Percentiles rank a stretch among this genome's conserved stretches.
phyloP scores from a whole-genome alignment of 1,140 invertebrate species.

The Apocrypta bakeri region DNA sequence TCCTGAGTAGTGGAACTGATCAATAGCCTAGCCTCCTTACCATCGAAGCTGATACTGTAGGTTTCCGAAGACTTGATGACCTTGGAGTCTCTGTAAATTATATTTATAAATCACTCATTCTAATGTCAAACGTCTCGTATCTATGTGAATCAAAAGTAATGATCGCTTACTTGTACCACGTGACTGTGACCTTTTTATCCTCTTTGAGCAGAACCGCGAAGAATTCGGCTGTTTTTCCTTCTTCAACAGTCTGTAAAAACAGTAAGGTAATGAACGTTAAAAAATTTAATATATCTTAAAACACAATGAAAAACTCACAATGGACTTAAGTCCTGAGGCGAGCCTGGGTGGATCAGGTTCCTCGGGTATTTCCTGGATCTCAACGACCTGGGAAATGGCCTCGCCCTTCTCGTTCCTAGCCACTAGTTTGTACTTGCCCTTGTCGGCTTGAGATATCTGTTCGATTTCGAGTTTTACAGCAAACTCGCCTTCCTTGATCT shows the following conservation, averaged over 20 bases:
- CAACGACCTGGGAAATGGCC: slow-evolving; percentile 90
- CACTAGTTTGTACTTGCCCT: slow-evolving; percentile 91
- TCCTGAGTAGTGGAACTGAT: slow-evolving; percentile 83
- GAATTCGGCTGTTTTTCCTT: slow-evolving; percentile 87
- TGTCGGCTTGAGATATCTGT: slow-evolving; percentile 85
- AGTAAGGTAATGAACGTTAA: not conserved
- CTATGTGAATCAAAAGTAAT: too few relatives aligned
- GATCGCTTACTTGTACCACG: slow-evolving; percentile 85
- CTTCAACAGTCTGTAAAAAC: slow-evolving; percentile 77
- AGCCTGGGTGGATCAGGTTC: slow-evolving; percentile 81
- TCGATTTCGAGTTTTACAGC: slow-evolving; percentile 90
- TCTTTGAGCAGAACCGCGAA: slow-evolving; percentile 81
- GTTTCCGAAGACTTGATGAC: slow-evolving; percentile 82
- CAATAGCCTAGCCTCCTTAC: slow-evolving; percentile 83
- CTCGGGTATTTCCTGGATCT: slow-evolving; percentile 87
- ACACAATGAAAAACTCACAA: slow-evolving; percentile 76
- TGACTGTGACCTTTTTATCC: slow-evolving; percentile 86
- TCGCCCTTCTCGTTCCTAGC: slow-evolving; percentile 96
- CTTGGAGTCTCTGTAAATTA: slow-evolving; percentile 78
- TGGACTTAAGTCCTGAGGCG: slow-evolving; percentile 82
- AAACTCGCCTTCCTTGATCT: slow-evolving; percentile 90
- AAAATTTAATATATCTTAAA: not conserved
- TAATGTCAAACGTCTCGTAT: too few relatives aligned
- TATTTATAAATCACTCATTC: not conserved
- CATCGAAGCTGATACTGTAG: slow-evolving; percentile 86